phyloP scores from a whole-genome alignment of 2,797 vertebrate species.

The Chiloscyllium punctatum region DNA sequence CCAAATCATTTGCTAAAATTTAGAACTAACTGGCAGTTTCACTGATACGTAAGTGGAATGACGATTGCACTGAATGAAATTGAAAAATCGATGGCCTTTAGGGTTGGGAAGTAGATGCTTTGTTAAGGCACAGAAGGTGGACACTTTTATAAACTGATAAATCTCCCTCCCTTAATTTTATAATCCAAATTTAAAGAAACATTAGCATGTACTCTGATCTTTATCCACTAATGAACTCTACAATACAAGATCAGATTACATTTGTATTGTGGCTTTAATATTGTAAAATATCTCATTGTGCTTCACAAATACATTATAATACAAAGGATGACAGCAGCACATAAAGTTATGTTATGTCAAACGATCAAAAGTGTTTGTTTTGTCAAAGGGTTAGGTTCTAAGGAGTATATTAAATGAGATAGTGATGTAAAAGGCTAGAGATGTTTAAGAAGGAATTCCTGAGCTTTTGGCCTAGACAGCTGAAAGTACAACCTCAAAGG shows the following conservation, averaged over 20 bases:
- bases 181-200: background rate
- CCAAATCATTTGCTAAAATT: background rate
- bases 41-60: background rate
- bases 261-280: background rate
- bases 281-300: background rate
- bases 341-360: background rate
- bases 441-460: background rate
- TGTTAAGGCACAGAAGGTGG: background rate
- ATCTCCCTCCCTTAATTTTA: background rate
- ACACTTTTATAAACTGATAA: background rate
- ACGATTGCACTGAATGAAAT: background rate
- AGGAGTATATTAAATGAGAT: background rate
- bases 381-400: background rate
- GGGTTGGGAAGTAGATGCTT: background rate
- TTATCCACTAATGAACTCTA: no score
- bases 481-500: background rate
- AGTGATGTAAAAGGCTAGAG: background rate
- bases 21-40: background rate
- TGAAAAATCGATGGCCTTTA: background rate
- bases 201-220: background rate
- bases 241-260: background rate
- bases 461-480: background rate
- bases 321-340: background rate
- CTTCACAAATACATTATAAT: background rate
- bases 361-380: background rate